Base-by-base conservation (phyloP, 2,888 invertebrate species). In the Agriopis leucophaearia region DNA sequence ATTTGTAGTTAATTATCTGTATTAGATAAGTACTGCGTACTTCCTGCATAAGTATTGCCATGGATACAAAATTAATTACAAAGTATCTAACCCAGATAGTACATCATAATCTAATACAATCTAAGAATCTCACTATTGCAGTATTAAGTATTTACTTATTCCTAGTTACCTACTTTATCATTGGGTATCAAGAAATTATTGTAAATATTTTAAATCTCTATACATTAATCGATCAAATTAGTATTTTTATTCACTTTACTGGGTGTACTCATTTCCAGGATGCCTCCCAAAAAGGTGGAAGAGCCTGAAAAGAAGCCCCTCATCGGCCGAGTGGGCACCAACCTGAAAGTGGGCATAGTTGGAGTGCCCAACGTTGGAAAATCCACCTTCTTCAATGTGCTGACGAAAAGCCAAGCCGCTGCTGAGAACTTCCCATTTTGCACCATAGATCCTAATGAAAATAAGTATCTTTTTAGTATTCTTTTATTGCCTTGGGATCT, bases 371-470 rank as follows among this genome's bases (percentile, higher is more conserved):
- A 99, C 95, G 99, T 99, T 71, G 99, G 99, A 71, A 99, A 99
- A 92, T 99, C 99, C 9, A 99, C 99, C 59, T 99, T 99, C 94
- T 99, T 99, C 95, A 99, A 99, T 93, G 99, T 99, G 35, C 94
- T 99, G 74, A 99, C 99, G 40, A 99, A 99, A 90, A 99, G 99
- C 88, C 97, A 97, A 83, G 99, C 98, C 8, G 97, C 99, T 64
- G 99, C 99, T 60, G 99, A 99, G 89, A 99, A 99, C 89, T 99
- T 99, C 88, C 99, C 99, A 0, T 99, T 99, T 95, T 99, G 99
- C 95, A 99, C 99, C 90, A 99, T 99, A 88, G 99, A 99, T 94
- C 99, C 99, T 56, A 99, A 99, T 97, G 99, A 99, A 96, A 99
- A 98, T 99, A 98, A 98, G 98, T 98, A 97, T 96, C 75, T 51